Base-by-base conservation (phyloP, 2,113 vertebrate genomes). In the Otus sunia region DNA sequence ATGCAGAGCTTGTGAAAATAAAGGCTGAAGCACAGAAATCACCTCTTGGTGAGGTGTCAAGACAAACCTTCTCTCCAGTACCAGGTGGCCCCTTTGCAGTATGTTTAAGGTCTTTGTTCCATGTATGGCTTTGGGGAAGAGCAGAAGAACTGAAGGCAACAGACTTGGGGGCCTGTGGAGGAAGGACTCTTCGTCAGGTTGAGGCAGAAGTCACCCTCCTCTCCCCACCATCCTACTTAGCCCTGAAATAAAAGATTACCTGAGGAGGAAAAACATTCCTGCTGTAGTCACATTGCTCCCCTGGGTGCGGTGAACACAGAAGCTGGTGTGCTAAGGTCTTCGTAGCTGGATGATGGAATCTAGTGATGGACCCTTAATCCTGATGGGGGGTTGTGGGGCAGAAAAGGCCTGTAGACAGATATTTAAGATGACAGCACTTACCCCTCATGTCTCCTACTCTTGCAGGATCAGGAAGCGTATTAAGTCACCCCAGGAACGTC, bases 401-500 rank as follows among this genome's bases (percentile, higher is more conserved):
- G 53, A 15, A 75, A 78, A 52, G 23, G 37, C 29, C 41, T 37
- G 21, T 43, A 41, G 58, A 67, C 2, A 37, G 34, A 7, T 45
- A 29, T 82, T 67, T 76, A 39, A 72, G 73, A 75, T 62, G 39
- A 32, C 26, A 71, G 36, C 39, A 45, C 13, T 93, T 69, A 78
- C 6, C 21, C 11, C 30, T 81, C 11, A n/a, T 90, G 13, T 81
- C 10, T 89, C 29, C 21, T 77, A 5, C 59, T 68, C 76, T 58
- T 84, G 3, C 92, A 99, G 99, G 97, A 73, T 96, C 79, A 87
- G 98, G 20, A 97, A 98, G 36, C 97, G 91, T 7, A 77, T 2
- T 58, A 99, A 99, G 97, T 92, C 98, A 2, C 89, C 78, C 10
- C 91, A 97, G 0, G 99, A 99, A 98, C 73, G 80, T 17, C 98